A percentile compares a stretch with the other conserved stretches of the same genome.
These are phyloP conservation scores for Uloborus plumipes DNA, from an alignment of 2,888 invertebrate genomes.

Conservation along the genomic window DNA sequence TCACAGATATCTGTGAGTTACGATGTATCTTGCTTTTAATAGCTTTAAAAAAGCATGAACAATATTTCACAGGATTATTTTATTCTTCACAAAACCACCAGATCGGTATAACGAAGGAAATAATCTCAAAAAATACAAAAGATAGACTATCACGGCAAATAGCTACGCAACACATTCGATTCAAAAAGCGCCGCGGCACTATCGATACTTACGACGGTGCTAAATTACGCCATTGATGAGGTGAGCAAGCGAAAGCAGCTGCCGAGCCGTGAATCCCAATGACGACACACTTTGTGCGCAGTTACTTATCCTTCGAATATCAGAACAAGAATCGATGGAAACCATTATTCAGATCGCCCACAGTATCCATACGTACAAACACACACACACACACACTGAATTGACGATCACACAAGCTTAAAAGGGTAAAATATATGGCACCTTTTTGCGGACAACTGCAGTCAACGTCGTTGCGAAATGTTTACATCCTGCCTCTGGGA, in stretches of 20 bases:
- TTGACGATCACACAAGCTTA: too few species aligned
- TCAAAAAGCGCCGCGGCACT: conserved; percentile 48
- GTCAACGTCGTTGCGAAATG: conserved; percentile 55
- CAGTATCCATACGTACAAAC: too few species aligned
- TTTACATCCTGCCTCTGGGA: conserved; percentile 62
- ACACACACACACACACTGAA: too few species aligned
- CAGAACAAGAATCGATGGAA: too few species aligned
- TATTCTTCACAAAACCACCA: too few species aligned
- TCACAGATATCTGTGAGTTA: too few species aligned
- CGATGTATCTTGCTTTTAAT: too few species aligned
- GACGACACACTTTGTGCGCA: conserved; percentile 52
- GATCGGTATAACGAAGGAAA: too few species aligned
- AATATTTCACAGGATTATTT: too few species aligned
- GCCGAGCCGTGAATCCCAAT: conserved; percentile 23
- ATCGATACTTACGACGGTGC: conserved; percentile 56
- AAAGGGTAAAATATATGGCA: too few species aligned
- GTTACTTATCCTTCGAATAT: conserved; percentile 9
- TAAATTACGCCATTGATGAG: conserved; percentile 64
- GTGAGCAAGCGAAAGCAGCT: conserved; percentile 21
- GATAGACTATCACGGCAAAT: not conserved
- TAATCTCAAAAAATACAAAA: not conserved
- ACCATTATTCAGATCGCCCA: too few species aligned
- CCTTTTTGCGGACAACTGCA: not conserved
- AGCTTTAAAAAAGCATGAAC: too few species aligned
- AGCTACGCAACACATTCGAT: conserved; percentile 43